Evolutionary conservation across 1,140 invertebrate genomes (phyloP), one percentile per base, ranked within the genome.

Genomic region (Solenopsis fugax): DNA sequence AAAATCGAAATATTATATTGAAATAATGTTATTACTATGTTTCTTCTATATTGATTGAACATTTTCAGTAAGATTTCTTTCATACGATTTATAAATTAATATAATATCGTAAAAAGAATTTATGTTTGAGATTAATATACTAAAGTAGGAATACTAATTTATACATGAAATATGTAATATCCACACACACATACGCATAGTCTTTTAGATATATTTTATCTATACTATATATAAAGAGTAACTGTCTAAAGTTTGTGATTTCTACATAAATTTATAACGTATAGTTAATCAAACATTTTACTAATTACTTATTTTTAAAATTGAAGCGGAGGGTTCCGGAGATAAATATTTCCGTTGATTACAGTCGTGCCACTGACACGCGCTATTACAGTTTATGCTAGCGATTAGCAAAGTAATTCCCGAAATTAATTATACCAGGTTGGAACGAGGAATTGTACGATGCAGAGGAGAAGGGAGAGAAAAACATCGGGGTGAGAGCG

Each of bases 361-460:
- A 72, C 87, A 67, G 62, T 58, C 76, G 71, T 81, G 82, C 64
- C 69, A 78, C 29, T 84, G 87, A 88, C 88, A 85, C 73, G 87
- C 56, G 80, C 88, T 54, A 62, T 73, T 85, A 65, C 82, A 71
- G 77, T 81, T 82, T 69, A 62, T 87, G 64, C 89, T 64, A 69
- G 64, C 77, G 78, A 89, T 89, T 80, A 80, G 69, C 76, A 78
- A 58, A 72, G 77, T 88, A 90, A 88, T 87, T 76, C 85, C 65
- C 62, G 78, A 84, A 90, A 90, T 90, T 89, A 89, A 90, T 90
- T 85, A 84, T 88, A 89, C 69, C 12, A 21, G 45, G 24, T 69
- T 67, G 88, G 34, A 73, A 67, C 48, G 69, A 69, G 69, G 41
- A 84, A 84, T 75, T 58, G 69, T 37, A 41, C 54, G 72, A 64